These are phyloP conservation scores for Botia kubotai DNA, from an alignment of 2,797 vertebrate species.

Conservation along the genomic window DNA sequence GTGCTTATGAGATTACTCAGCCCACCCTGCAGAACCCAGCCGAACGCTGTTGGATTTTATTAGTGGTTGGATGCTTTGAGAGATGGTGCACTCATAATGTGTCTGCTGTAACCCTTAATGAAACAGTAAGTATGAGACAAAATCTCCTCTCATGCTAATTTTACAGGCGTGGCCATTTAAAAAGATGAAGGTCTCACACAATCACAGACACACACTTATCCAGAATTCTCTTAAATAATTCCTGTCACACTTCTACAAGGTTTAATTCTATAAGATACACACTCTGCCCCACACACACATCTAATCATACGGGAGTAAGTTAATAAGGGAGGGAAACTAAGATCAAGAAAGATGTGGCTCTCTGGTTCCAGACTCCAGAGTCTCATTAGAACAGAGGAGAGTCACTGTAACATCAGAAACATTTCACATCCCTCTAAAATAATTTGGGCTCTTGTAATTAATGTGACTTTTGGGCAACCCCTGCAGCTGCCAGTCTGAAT, in stretches of 20 bases:
- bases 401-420: constrained; percentile 39
- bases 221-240: constrained; percentile 37
- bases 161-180: constrained; percentile 45
- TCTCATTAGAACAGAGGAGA: constrained; percentile 50
- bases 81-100: constrained; percentile 39
- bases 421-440: constrained; percentile 27
- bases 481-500: constrained; percentile 20
- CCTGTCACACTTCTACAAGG: constrained; percentile 21
- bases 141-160: constrained; percentile 41
- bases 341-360: constrained; percentile 42
- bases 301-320: constrained; percentile 40
- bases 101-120: constrained; percentile 46
- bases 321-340: constrained; percentile 48
- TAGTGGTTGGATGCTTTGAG: constrained; percentile 49
- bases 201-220: not conserved
- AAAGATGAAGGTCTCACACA: not conserved
- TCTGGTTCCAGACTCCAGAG: constrained; percentile 49
- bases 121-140: constrained; percentile 44
- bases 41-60: constrained; percentile 41
- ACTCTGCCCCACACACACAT: constrained; percentile 23
- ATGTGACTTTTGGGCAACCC: constrained; percentile 34
- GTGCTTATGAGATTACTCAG: constrained; percentile 45
- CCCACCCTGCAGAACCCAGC: constrained; percentile 5
- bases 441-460: constrained; percentile 42
- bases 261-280: not conserved